These are phyloP conservation scores for Triplophysa yarkandensis DNA, from an alignment of 2,797 vertebrate genomes.

Conservation along the genomic window DNA sequence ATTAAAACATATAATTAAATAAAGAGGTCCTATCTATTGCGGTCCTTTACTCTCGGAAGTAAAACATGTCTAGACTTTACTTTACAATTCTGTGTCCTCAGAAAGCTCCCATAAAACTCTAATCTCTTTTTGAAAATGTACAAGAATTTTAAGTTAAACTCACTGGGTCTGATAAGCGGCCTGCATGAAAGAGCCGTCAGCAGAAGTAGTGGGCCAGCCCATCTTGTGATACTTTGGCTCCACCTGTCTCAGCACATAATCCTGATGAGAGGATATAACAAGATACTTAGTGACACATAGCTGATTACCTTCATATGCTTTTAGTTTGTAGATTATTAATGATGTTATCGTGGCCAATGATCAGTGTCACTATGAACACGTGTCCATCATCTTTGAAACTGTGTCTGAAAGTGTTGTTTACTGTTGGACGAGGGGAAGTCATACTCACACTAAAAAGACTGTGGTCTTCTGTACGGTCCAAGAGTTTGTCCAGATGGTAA, in stretches of 20 bases:
- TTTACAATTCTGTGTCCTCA: no score
- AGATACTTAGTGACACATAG: no score
- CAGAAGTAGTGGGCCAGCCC: slow-evolving; percentile 86
- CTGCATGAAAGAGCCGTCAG: slow-evolving; percentile 85
- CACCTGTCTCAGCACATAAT: slow-evolving; percentile 95
- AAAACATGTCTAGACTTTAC: no score
- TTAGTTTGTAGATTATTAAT: no score
- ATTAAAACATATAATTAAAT: no score
- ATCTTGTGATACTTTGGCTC: slow-evolving; percentile 90
- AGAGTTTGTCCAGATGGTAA: slow-evolving; percentile 95
- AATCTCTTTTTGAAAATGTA: no score
- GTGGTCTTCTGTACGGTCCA: slow-evolving; percentile 95
- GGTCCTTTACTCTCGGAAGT: no score
- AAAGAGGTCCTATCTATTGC: no score
- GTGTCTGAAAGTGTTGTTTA: background rate
- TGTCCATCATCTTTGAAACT: background rate
- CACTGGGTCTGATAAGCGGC: slow-evolving; percentile 94
- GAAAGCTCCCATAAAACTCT: no score
- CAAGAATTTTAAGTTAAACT: slow-evolving; percentile 40
- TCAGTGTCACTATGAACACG: no score
- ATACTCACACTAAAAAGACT: slow-evolving; percentile 89
- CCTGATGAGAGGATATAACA: slow-evolving; percentile 68
- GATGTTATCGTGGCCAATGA: no score
- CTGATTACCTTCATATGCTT: background rate
- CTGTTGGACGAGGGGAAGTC: background rate